These are phyloP conservation scores for Dasysyrphus tricinctus DNA, from an alignment of 2,888 invertebrate species.

Conservation along the genomic window DNA sequence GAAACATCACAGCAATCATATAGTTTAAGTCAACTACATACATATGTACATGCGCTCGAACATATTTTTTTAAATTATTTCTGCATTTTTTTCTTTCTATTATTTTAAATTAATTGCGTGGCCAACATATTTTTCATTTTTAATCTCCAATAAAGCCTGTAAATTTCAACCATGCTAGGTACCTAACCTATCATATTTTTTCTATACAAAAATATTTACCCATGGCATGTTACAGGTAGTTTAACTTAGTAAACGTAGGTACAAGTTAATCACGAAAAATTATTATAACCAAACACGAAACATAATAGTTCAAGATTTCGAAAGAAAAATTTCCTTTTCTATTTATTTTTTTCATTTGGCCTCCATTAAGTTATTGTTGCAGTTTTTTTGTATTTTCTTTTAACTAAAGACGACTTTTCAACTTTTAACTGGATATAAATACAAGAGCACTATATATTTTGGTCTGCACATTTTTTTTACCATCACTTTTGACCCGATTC, in stretches of 20 bases:
- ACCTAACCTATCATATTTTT: no score
- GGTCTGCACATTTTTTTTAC: slow-evolving; percentile 26
- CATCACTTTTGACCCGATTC: slow-evolving; percentile 62
- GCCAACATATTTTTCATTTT: neutral
- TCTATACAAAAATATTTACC: neutral
- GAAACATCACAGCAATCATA: no score
- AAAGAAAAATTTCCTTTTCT: slow-evolving; percentile 10
- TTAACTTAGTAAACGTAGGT: slow-evolving; percentile 16
- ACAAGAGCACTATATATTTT: slow-evolving; percentile 9
- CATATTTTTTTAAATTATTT: no score
- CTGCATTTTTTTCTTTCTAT: no score
- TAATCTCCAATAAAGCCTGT: neutral
- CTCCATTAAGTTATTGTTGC: slow-evolving; percentile 26
- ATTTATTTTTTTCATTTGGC: slow-evolving; percentile 1
- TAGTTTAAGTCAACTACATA: no score
- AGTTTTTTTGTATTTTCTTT: neutral
- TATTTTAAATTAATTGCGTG: neutral
- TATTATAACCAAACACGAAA: slow-evolving; percentile 27
- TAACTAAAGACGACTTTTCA: slow-evolving; percentile 19
- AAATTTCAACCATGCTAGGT: no score
- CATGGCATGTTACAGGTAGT: slow-evolving; percentile 17
- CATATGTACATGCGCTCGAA: no score
- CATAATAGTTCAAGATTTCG: slow-evolving; percentile 4
- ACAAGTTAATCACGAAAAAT: slow-evolving; percentile 18
- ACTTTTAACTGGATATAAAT: slow-evolving; percentile 18